phyloP scores from a whole-genome alignment of 2,797 vertebrate species.

The Poeciliopsis turneri region DNA sequence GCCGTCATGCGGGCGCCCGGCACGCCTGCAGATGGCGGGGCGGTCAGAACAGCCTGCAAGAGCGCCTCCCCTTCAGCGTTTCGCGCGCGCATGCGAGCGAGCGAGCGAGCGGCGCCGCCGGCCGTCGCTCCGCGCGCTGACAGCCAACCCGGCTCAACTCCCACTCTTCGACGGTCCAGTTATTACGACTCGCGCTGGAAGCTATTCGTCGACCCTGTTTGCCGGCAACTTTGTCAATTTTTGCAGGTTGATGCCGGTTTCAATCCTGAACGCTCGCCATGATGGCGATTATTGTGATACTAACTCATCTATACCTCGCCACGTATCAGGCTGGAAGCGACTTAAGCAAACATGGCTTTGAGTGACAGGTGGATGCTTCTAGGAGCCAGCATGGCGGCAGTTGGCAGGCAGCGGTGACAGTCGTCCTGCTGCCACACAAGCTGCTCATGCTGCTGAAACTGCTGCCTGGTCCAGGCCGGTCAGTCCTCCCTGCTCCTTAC shows the following conservation, averaged over 20 bases:
- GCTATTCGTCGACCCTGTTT: slow-evolving; percentile 27
- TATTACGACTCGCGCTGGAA: slow-evolving; percentile 44
- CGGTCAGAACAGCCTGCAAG: slow-evolving; percentile 71
- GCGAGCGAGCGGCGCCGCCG: slow-evolving; percentile 33
- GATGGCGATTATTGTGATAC: neutral
- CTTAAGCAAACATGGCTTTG: slow-evolving; percentile 52
- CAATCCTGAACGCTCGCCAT: neutral
- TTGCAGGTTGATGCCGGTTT: slow-evolving; percentile 21
- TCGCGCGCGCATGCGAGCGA: slow-evolving; percentile 29
- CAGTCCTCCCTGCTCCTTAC: slow-evolving; percentile 40
- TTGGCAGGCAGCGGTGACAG: slow-evolving; percentile 77
- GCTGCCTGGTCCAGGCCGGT: slow-evolving; percentile 46
- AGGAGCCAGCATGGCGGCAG: slow-evolving; percentile 58
- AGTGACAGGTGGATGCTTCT: slow-evolving; percentile 76
- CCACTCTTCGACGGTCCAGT: slow-evolving; percentile 61
- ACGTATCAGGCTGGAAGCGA: slow-evolving; percentile 31
- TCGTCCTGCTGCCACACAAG: slow-evolving; percentile 81
- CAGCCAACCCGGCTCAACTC: slow-evolving; percentile 57
- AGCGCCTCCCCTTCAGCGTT: slow-evolving; percentile 59
- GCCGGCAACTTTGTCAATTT: slow-evolving; percentile 6
- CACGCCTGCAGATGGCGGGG: slow-evolving; percentile 78
- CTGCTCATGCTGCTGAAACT: slow-evolving; percentile 72
- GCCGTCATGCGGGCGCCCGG: slow-evolving; percentile 73
- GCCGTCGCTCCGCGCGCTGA: slow-evolving; percentile 63
- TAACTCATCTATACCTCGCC: neutral